These are phyloP conservation scores for Tipula confusa DNA, from an alignment of 2,888 invertebrate species.

Conservation along the genomic window DNA sequence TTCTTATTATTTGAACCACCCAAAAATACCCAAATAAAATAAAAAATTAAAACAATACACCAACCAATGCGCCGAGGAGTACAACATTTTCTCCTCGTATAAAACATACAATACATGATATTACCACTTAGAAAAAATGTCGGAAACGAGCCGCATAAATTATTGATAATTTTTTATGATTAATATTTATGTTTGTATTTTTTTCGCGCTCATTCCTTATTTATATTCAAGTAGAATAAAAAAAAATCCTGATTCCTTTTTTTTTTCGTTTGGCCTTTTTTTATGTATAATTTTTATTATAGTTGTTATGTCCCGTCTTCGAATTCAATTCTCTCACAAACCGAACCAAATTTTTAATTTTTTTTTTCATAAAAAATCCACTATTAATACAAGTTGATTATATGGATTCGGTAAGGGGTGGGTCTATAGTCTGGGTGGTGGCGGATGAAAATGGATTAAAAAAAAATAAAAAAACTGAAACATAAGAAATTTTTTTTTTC, in stretches of 20 bases:
- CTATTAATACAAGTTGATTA: slow-evolving; percentile 20
- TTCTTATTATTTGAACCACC: background rate
- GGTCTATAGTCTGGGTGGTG: background rate
- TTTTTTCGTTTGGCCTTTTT: background rate
- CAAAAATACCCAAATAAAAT: background rate
- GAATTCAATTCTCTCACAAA: slow-evolving; percentile 1
- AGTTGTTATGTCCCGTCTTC: slow-evolving; percentile 25
- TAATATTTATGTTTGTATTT: slow-evolving; percentile 35
- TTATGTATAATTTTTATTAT: background rate
- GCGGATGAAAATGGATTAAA: background rate
- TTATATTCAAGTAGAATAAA: background rate
- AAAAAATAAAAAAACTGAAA: background rate
- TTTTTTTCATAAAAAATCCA: background rate
- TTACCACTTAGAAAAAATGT: slow-evolving; percentile 31
- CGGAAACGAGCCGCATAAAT: slow-evolving; percentile 36
- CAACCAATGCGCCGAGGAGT: background rate
- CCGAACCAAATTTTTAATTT: background rate
- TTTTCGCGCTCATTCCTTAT: slow-evolving; percentile 13
- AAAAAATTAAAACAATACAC: background rate
- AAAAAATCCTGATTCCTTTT: slow-evolving; percentile 3
- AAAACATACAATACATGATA: background rate
- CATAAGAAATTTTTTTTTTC: background rate
- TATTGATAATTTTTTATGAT: slow-evolving; percentile 36
- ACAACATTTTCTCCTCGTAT: background rate
- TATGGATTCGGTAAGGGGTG: background rate